Conservation (phyloP, 2,888 invertebrate species). For the Acleris holmiana region DNA sequence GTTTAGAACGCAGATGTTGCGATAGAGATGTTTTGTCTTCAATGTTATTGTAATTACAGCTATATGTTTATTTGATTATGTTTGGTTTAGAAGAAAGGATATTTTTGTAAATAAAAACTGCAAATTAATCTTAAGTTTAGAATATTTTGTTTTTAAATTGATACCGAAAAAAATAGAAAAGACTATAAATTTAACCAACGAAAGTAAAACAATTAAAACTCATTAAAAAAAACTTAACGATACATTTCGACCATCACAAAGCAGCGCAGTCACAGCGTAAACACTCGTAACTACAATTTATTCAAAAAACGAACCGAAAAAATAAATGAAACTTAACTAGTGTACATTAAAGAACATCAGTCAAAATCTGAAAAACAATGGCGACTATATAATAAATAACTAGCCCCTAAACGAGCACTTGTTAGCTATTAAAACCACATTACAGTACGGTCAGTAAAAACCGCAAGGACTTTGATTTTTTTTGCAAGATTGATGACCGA, state of each 20-base stretch:
- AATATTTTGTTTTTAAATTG: no score
- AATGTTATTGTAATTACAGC: background rate
- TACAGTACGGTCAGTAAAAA: conserved; percentile 38
- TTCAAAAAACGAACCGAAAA: conserved; percentile 34
- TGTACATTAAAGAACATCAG: conserved; percentile 66
- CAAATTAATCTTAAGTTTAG: no score
- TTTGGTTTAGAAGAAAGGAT: no score
- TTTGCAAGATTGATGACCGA: conserved; percentile 26
- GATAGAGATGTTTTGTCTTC: conserved; percentile 56
- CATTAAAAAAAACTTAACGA: no score
- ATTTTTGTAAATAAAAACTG: no score
- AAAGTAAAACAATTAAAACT: no score
- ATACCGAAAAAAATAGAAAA: no score
- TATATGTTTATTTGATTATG: no score
- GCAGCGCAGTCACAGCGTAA: conserved; percentile 15
- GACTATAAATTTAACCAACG: no score
- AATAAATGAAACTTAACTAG: conserved; percentile 64
- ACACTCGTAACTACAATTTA: conserved; percentile 23
- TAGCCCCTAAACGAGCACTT: conserved; percentile 55
- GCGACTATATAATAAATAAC: conserved; percentile 70
- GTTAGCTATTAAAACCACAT: conserved; percentile 51
- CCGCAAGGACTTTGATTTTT: conserved; percentile 18
- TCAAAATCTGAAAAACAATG: conserved; percentile 71
- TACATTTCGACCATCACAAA: background rate
- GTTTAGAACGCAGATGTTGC: conserved; percentile 69